Evolutionary conservation across 1,140 invertebrate species (phyloP).

Genomic region (Pemphigus obesinymphae): DNA sequence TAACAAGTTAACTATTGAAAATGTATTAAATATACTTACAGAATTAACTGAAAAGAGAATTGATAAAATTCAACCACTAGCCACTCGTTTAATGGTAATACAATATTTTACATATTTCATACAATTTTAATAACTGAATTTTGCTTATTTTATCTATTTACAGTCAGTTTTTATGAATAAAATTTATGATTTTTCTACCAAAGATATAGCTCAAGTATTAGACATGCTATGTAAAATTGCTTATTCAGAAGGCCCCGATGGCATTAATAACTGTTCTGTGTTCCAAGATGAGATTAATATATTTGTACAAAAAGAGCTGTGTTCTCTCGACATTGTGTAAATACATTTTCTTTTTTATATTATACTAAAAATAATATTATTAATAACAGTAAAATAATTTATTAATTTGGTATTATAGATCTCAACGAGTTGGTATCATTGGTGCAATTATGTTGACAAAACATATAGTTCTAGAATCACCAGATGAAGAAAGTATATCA

Average conservation of each 20-base stretch:
- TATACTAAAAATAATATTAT: neutral
- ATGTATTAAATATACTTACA: constrained; percentile 44
- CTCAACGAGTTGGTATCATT: constrained; percentile 49
- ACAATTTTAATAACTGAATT: neutral
- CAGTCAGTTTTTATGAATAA: constrained; percentile 55
- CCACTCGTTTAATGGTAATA: constrained; percentile 42
- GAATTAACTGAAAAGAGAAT: constrained; percentile 43
- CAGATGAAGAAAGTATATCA: constrained; percentile 46
- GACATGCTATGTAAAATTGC: constrained; percentile 56
- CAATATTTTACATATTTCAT: too few relatives aligned
- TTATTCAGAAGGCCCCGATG: constrained; percentile 52
- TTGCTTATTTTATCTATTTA: neutral
- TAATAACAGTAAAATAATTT: constrained; percentile 31
- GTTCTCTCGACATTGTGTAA: constrained; percentile 53
- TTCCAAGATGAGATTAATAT: constrained; percentile 61
- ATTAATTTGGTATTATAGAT: constrained; percentile 33
- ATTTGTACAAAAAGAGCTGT: constrained; percentile 60
- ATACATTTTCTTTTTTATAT: constrained; percentile 28
- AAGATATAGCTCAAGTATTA: constrained; percentile 56
- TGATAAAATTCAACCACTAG: constrained; percentile 44
- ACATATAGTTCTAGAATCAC: constrained; percentile 49
- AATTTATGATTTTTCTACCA: constrained; percentile 55
- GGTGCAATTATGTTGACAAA: constrained; percentile 55
- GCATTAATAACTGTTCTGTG: constrained; percentile 49
- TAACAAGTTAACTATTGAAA: constrained; percentile 25